Percentiles rank a stretch among this genome's conserved stretches.
Conservation (phyloP, 30 jellyfish, hydroid and myxozoan genomes). For the Hydra vulgaris region DNA sequence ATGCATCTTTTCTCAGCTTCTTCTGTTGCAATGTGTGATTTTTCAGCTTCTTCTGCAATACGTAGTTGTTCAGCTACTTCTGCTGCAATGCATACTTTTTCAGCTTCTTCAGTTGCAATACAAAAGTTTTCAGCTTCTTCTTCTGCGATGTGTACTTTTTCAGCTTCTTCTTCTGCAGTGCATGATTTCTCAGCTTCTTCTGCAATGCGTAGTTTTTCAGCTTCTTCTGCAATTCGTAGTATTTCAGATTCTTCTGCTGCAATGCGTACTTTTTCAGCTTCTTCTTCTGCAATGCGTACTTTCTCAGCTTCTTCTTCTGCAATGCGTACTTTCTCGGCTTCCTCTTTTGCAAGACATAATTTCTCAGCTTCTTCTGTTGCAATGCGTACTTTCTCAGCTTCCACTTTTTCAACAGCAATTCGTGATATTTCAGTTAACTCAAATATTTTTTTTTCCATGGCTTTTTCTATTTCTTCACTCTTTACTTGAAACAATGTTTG, state of each 20-base stretch:
- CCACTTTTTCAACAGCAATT: neutral
- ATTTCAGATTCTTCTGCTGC: conserved; percentile 29
- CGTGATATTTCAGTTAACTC: neutral
- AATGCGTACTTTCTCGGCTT: neutral
- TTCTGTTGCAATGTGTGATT: neutral
- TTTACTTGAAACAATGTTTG: neutral
- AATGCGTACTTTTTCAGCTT: conserved; percentile 17
- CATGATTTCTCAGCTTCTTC: conserved; percentile 22
- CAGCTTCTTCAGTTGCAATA: conserved; percentile 12
- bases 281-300: neutral
- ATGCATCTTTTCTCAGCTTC: neutral
- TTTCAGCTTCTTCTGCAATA: neutral
- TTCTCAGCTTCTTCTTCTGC: neutral
- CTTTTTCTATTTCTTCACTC: neutral
- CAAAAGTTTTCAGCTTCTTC: conserved; percentile 12
- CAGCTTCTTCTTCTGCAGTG: conserved; percentile 29
- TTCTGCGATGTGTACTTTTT: neutral
- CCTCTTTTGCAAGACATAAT: neutral
- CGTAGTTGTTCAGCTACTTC: neutral
- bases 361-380: neutral
- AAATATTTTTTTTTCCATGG: neutral
- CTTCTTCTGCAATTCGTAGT: conserved; percentile 12
- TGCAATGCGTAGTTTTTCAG: neutral
- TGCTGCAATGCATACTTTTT: neutral
- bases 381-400: neutral